Percentiles rank a stretch among this genome's conserved stretches.
phyloP scores from a whole-genome alignment of 2,888 invertebrate genomes.

The Aphodius granarius region DNA sequence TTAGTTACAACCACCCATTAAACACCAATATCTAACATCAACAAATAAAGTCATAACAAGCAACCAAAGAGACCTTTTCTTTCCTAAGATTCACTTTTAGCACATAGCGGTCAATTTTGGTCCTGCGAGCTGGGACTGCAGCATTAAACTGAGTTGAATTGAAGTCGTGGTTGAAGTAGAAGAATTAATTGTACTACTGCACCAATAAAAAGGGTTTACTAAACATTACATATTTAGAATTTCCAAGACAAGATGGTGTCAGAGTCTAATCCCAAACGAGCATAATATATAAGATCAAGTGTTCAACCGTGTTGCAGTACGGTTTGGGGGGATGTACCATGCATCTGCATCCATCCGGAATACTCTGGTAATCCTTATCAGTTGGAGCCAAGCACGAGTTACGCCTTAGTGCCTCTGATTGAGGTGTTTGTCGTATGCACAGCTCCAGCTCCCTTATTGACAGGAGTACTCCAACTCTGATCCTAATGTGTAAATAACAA shows the following conservation, averaged over 20 bases:
- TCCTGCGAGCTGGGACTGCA: too few relatives aligned
- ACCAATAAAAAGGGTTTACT: too few relatives aligned
- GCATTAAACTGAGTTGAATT: too few relatives aligned
- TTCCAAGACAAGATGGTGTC: not conserved
- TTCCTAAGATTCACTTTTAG: too few relatives aligned
- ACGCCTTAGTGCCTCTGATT: conserved; percentile 27
- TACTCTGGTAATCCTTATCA: conserved; percentile 24
- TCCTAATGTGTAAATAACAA: not conserved
- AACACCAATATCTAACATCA: too few relatives aligned
- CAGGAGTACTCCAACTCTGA: not conserved
- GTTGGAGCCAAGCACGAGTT: conserved; percentile 25
- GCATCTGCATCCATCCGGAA: not conserved
- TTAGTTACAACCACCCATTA: too few relatives aligned
- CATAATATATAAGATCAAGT: not conserved
- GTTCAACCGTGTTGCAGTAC: not conserved
- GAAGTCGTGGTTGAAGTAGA: too few relatives aligned
- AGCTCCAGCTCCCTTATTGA: not conserved
- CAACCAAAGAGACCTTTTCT: too few relatives aligned
- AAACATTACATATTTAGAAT: too few relatives aligned
- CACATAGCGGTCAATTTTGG: too few relatives aligned
- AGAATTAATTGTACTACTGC: too few relatives aligned
- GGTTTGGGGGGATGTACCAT: not conserved
- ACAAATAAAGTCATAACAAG: too few relatives aligned
- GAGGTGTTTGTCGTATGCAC: conserved; percentile 29
- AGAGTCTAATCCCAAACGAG: not conserved